phyloP scores from a whole-genome alignment of 2,888 invertebrate species.

The Thereva unica region DNA sequence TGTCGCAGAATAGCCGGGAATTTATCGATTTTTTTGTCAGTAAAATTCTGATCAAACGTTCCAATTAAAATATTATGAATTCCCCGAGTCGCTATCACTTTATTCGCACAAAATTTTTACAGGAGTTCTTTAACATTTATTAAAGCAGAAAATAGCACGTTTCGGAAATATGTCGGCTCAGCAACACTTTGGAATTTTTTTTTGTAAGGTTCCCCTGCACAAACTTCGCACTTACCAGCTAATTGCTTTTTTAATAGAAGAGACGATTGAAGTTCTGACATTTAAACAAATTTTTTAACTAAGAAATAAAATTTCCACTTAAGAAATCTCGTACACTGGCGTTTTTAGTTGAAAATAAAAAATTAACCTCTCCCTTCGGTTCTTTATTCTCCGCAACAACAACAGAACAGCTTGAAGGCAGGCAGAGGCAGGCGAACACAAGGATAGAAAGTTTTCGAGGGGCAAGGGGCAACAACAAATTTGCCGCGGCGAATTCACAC shows the following conservation, averaged over 20 bases:
- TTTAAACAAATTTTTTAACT: slow-evolving; percentile 60
- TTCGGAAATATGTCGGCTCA: slow-evolving; percentile 30
- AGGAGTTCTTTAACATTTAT: background rate
- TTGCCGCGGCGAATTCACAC: too few species aligned
- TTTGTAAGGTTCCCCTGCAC: slow-evolving; percentile 10
- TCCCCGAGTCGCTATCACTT: background rate
- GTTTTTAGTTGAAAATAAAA: slow-evolving; percentile 33
- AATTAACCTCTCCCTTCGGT: slow-evolving; percentile 23
- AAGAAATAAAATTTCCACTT: slow-evolving; percentile 25
- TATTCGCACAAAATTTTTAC: background rate
- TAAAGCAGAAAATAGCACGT: slow-evolving; percentile 22
- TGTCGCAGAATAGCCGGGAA: slow-evolving; percentile 26
- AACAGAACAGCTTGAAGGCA: too few species aligned
- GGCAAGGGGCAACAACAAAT: too few species aligned
- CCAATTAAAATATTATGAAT: background rate
- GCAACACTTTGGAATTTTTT: slow-evolving; percentile 5
- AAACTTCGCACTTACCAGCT: slow-evolving; percentile 73
- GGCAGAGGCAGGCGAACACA: too few species aligned
- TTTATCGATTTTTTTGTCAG: slow-evolving; percentile 30
- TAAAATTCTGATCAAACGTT: background rate
- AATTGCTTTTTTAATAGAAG: slow-evolving; percentile 93
- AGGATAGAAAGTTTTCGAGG: too few species aligned
- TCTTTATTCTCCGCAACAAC: background rate
- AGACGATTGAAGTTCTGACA: slow-evolving; percentile 95
- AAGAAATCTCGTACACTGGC: slow-evolving; percentile 30